These are phyloP conservation scores for Drosophila limbata DNA, from an alignment of 2,888 invertebrate species.

Conservation along the genomic window DNA sequence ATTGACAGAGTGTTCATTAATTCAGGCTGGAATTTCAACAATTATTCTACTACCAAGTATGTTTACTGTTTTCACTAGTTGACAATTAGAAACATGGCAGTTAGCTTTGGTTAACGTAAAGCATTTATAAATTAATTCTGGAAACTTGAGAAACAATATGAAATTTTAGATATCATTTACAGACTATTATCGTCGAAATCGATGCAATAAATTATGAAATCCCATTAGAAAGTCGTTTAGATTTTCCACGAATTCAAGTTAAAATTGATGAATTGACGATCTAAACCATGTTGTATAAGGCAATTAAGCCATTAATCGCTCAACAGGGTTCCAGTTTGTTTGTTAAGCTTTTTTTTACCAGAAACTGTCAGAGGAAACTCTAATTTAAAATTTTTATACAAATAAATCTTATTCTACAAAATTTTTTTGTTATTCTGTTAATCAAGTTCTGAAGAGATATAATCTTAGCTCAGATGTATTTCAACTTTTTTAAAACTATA, in stretches of 20 bases:
- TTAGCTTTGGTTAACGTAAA: neutral
- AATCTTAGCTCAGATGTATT: neutral
- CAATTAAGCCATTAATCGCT: slow-evolving; percentile 32
- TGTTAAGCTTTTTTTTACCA: slow-evolving; percentile 1
- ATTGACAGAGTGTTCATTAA: slow-evolving; percentile 37
- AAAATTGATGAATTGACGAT: slow-evolving; percentile 30
- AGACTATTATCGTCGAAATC: neutral
- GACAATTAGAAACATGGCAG: slow-evolving; percentile 18
- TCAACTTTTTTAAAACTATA: too few species aligned
- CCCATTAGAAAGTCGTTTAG: slow-evolving; percentile 6
- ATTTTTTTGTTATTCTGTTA: neutral
- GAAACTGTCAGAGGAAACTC: slow-evolving; percentile 17
- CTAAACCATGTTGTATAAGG: slow-evolving; percentile 1
- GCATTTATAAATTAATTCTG: slow-evolving; percentile 5
- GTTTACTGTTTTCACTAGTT: slow-evolving; percentile 1
- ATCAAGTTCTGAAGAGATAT: neutral
- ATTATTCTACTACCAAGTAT: neutral
- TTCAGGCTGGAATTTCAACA: slow-evolving; percentile 9
- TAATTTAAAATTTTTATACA: neutral
- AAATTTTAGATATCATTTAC: slow-evolving; percentile 25
- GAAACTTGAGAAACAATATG: slow-evolving; percentile 11
- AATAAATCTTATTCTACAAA: slow-evolving; percentile 31
- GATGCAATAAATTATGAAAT: slow-evolving; percentile 27
- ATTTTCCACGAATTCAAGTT: slow-evolving; percentile 29
- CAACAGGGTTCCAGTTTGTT: slow-evolving; percentile 20